Conservation (phyloP, 2,797 vertebrate species). For the Cichlasoma orientale region DNA sequence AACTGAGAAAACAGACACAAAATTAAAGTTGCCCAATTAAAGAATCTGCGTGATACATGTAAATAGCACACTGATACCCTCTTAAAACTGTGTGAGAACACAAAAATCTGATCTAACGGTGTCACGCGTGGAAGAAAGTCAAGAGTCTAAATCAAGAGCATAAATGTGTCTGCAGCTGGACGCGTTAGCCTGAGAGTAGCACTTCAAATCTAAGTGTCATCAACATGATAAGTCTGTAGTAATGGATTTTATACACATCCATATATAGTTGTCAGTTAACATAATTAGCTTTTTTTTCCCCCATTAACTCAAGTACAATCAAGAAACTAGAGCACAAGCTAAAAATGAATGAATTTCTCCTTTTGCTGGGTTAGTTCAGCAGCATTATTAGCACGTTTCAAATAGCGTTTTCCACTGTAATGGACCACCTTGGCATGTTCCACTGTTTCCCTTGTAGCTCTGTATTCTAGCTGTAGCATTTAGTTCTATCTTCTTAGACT, state of each 20-base stretch:
- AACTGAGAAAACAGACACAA: constrained; percentile 76
- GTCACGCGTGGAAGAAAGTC: background rate
- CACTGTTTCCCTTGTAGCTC: background rate
- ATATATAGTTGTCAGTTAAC: background rate
- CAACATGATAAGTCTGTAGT: background rate
- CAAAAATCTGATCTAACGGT: background rate
- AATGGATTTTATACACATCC: background rate
- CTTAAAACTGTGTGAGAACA: background rate
- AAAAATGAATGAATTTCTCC: background rate
- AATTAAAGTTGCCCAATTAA: background rate
- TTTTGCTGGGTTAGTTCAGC: background rate
- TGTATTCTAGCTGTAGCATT: background rate
- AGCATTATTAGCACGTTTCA: constrained; percentile 6
- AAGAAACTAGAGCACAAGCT: background rate
- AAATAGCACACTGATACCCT: too few relatives aligned
- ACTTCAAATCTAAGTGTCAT: background rate
- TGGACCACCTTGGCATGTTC: background rate
- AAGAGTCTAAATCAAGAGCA: background rate
- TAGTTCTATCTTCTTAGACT: background rate
- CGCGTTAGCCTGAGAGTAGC: background rate
- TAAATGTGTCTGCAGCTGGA: background rate
- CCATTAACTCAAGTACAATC: background rate
- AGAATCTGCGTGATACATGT: background rate
- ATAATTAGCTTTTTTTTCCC: background rate
- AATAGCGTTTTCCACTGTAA: background rate